Evolutionary conservation across 1,140 invertebrate species (phyloP).

Genomic region (Tyrophagus putrescentiae): DNA sequence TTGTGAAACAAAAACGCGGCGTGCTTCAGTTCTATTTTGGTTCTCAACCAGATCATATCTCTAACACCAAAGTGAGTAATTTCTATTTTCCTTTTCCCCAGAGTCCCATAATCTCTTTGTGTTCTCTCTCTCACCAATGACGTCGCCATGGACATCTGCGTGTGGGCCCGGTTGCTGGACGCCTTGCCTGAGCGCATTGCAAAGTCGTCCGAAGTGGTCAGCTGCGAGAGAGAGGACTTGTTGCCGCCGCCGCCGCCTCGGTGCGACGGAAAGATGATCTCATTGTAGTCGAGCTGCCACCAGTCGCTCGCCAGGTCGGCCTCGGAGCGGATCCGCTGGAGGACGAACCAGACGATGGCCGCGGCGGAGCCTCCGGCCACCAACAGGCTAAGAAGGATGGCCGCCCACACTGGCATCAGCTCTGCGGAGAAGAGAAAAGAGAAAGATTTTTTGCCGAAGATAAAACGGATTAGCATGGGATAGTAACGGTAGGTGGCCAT

Average conservation of each 20-base stretch:
- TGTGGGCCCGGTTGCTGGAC: not conserved
- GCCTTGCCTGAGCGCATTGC: not conserved
- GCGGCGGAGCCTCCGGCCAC: not conserved
- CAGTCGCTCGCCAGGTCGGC: conserved; percentile 25
- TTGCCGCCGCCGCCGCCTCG: conserved; percentile 5
- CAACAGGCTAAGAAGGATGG: not conserved
- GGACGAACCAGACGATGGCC: conserved; percentile 13
- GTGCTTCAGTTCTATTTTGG: too few species aligned
- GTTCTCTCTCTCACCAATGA: too few species aligned
- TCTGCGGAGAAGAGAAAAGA: conserved; percentile 9
- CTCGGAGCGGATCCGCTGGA: conserved; percentile 24
- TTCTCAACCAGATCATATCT: too few species aligned
- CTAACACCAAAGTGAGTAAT: too few species aligned
- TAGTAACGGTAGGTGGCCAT: not conserved
- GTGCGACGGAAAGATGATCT: conserved; percentile 24
- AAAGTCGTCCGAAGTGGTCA: not conserved
- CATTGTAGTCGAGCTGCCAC: conserved; percentile 28
- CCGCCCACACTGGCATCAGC: not conserved
- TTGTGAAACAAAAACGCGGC: too few species aligned
- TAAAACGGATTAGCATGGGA: not conserved
- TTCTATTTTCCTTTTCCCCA: too few species aligned
- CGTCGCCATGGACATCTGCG: not conserved
- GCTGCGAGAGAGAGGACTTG: not conserved
- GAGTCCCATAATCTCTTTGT: too few species aligned
- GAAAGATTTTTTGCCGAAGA: not conserved